Conservation (phyloP, 2,113 vertebrate species). For the Eretmochelys imbricata region DNA sequence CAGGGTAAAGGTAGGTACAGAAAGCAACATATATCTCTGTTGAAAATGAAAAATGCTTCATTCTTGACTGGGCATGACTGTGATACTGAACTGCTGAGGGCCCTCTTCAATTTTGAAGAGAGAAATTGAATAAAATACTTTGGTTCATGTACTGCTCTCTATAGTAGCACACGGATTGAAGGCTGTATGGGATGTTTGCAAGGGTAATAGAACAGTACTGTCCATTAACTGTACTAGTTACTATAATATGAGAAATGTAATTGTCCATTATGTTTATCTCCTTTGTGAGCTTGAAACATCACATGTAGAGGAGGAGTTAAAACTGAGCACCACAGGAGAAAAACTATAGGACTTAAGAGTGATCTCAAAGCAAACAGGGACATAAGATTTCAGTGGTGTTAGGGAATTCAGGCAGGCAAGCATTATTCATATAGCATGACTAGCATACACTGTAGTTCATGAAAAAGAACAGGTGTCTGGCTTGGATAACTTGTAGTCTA, state of each 20-base stretch:
- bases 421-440: background rate
- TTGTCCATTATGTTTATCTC: conserved; percentile 1
- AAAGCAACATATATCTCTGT: background rate
- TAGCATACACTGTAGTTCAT: rapidly evolving
- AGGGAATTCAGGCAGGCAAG: background rate
- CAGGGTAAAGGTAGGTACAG: background rate
- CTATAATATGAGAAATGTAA: background rate
- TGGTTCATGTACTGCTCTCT: background rate
- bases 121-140: too few species aligned
- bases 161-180: background rate
- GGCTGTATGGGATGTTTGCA: background rate
- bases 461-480: background rate
- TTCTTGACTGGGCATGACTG: too few species aligned
- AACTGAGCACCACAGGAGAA: background rate
- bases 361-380: background rate
- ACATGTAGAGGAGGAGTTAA: background rate
- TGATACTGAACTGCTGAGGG: too few species aligned
- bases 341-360: background rate
- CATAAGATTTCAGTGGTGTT: background rate
- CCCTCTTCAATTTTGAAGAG: too few species aligned
- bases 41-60: background rate
- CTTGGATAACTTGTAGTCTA: background rate
- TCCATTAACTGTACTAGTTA: background rate
- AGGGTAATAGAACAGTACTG: background rate
- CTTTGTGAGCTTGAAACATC: background rate